These are phyloP conservation scores for Drosophila borborema DNA, from an alignment of 2,888 invertebrate genomes.

Conservation along the genomic window DNA sequence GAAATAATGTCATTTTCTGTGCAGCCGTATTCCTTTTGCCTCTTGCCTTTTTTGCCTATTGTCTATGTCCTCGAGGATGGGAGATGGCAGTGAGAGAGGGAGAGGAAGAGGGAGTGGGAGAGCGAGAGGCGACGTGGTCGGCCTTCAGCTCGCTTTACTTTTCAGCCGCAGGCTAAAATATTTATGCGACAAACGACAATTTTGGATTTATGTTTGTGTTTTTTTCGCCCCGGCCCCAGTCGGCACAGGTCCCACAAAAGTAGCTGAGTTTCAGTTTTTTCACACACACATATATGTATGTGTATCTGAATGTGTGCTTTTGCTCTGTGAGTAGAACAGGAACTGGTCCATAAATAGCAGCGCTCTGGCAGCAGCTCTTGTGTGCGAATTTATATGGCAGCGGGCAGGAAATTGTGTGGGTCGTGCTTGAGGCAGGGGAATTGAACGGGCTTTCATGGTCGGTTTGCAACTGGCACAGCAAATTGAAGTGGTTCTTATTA, in stretches of 20 bases:
- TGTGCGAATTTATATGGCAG: slow-evolving; percentile 73
- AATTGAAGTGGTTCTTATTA: slow-evolving; percentile 63
- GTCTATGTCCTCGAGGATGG: slow-evolving; percentile 32
- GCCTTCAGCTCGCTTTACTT: slow-evolving; percentile 38
- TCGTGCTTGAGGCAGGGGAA: neutral
- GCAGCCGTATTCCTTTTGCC: slow-evolving; percentile 24
- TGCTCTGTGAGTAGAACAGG: slow-evolving; percentile 53
- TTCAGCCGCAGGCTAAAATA: slow-evolving; percentile 69
- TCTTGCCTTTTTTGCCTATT: slow-evolving; percentile 36
- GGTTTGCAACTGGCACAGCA: slow-evolving; percentile 60
- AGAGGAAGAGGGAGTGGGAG: too few relatives aligned
- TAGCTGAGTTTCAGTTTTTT: slow-evolving; percentile 60
- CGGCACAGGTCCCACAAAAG: slow-evolving; percentile 47
- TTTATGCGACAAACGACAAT: slow-evolving; percentile 81
- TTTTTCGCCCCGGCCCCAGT: slow-evolving; percentile 16
- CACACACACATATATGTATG: slow-evolving; percentile 1
- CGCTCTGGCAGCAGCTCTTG: slow-evolving; percentile 59
- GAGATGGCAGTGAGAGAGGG: neutral
- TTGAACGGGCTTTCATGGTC: slow-evolving; percentile 7
- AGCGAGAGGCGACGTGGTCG: neutral
- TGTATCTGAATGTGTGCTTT: slow-evolving; percentile 14
- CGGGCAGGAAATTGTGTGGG: slow-evolving; percentile 72
- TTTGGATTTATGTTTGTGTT: slow-evolving; percentile 75
- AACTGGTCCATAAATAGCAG: slow-evolving; percentile 77
- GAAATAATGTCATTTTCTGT: slow-evolving; percentile 72